Evolutionary conservation across 2,888 invertebrate species (phyloP).

Genomic region (Caenorhabditis macrosperma): DNA sequence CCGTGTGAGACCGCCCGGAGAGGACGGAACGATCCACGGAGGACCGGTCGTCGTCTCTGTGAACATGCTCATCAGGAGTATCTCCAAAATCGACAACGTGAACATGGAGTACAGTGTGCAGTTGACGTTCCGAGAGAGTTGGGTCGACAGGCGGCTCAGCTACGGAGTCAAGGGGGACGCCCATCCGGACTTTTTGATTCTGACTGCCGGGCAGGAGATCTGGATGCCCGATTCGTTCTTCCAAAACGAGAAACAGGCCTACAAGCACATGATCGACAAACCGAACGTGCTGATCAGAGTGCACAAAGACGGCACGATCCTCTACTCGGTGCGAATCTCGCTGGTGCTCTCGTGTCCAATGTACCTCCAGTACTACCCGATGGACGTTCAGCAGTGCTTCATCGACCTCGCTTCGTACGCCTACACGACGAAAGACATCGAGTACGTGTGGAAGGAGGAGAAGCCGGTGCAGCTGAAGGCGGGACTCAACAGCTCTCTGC

Average conservation of each 20-base stretch:
- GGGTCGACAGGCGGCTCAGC: constrained; percentile 89
- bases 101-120: constrained; percentile 87
- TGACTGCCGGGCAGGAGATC: constrained; percentile 85
- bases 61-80: constrained; percentile 78
- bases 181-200: constrained; percentile 77
- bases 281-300: constrained; percentile 93
- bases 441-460: constrained; percentile 91
- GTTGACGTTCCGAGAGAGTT: constrained; percentile 96
- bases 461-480: constrained; percentile 93
- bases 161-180: constrained; percentile 82
- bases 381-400: constrained; percentile 95
- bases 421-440: constrained; percentile 94
- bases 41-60: constrained; percentile 77
- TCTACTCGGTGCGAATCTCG: constrained; percentile 86
- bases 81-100: constrained; percentile 80
- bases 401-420: constrained; percentile 97
- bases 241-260: constrained; percentile 95
- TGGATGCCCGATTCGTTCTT: constrained; percentile 98
- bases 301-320: constrained; percentile 83
- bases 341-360: constrained; percentile 95
- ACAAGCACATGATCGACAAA: constrained; percentile 83
- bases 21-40: constrained; percentile 64
- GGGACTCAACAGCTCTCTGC: constrained; percentile 84
- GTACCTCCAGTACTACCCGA: constrained; percentile 89
- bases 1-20: constrained; percentile 77